A percentile compares a stretch with the other conserved stretches of the same genome.
These are phyloP conservation scores for Chionoecetes opilio DNA, from an alignment of 1,140 invertebrate species.

Conservation along the genomic window DNA sequence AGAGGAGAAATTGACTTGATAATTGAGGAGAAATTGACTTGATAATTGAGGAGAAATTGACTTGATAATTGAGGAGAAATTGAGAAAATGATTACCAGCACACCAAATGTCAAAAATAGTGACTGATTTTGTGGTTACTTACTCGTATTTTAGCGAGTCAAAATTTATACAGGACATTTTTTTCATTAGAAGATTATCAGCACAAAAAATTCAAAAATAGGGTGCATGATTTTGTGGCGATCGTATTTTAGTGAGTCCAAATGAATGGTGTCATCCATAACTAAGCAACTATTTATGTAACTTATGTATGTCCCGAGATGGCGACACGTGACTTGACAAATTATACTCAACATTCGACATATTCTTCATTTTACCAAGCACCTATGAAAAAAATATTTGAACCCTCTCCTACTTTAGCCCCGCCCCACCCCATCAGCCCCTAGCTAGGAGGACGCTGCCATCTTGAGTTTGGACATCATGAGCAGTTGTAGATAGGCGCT, in stretches of 20 bases:
- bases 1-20: too few relatives aligned
- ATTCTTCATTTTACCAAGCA: not conserved
- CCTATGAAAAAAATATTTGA: not conserved
- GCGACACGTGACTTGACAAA: too few relatives aligned
- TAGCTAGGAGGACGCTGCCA: constrained; percentile 51
- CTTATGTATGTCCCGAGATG: not conserved
- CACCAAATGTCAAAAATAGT: not conserved
- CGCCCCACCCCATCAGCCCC: constrained; percentile 22
- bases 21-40: not conserved
- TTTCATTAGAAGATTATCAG: too few relatives aligned
- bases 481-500: constrained; percentile 88
- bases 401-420: not conserved
- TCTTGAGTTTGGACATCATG: constrained; percentile 73
- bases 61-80: not conserved
- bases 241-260: too few relatives aligned
- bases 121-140: not conserved
- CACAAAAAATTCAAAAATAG: too few relatives aligned
- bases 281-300: too few relatives aligned
- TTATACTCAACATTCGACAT: too few relatives aligned
- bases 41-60: not conserved
- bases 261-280: too few relatives aligned
- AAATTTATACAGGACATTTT: not conserved
- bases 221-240: too few relatives aligned
- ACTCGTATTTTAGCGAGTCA: not conserved
- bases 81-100: not conserved